phyloP scores from a whole-genome alignment of 2,113 vertebrate genomes.

The Odontesthes bonariensis region DNA sequence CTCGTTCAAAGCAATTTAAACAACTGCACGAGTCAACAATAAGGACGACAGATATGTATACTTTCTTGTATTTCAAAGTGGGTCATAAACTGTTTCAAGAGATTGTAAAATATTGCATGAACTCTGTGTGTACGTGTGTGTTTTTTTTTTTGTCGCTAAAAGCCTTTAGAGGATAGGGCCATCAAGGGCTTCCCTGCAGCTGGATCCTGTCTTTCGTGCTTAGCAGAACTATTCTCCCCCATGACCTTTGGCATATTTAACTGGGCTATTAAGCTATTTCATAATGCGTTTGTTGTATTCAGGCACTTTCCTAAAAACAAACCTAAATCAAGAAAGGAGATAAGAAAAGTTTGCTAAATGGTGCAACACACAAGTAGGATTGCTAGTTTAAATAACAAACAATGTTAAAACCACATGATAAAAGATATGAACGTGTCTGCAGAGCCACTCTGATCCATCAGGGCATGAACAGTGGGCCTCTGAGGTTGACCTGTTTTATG shows the following conservation, averaged over 20 bases:
- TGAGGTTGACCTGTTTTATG: background rate
- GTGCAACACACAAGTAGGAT: background rate
- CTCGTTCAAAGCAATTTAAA: background rate
- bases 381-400: background rate
- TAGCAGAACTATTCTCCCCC: slow-evolving; percentile 50
- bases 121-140: slow-evolving; percentile 31
- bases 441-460: background rate
- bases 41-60: background rate
- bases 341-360: background rate
- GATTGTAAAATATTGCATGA: slow-evolving; percentile 29
- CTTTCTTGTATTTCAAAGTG: slow-evolving; percentile 13
- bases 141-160: slow-evolving; percentile 46
- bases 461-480: background rate
- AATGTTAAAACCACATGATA: background rate
- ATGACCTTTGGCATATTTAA: slow-evolving; percentile 65
- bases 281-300: slow-evolving; percentile 19
- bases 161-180: slow-evolving; percentile 70
- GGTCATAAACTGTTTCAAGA: slow-evolving; percentile 16
- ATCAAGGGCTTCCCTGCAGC: slow-evolving; percentile 78
- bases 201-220: slow-evolving; percentile 79
- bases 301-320: slow-evolving; percentile 7
- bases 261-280: slow-evolving; percentile 39
- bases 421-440: background rate
- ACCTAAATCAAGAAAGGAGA: background rate
- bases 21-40: background rate